A percentile compares a stretch with the other conserved stretches of the same genome.
phyloP scores from a whole-genome alignment of 2,797 vertebrate species.

The Gallirallus australis region DNA sequence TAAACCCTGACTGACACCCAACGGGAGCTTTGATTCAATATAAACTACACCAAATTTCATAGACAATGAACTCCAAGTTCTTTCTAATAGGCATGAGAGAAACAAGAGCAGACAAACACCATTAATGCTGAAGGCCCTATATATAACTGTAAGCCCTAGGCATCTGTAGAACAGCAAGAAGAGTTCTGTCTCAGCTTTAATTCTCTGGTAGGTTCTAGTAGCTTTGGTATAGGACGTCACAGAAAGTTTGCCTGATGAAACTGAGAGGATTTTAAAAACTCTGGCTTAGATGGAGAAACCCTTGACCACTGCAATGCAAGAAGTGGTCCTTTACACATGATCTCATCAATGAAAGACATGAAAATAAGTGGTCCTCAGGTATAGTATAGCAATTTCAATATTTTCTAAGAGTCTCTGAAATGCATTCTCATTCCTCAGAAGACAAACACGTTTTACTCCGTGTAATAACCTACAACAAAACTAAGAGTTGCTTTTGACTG shows the following conservation, averaged over 20 bases:
- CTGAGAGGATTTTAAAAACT: not conserved
- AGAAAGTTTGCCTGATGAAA: not conserved
- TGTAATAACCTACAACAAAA: not conserved
- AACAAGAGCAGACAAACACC: not conserved
- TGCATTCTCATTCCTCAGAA: not conserved
- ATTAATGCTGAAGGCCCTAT: not conserved
- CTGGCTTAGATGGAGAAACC: not conserved
- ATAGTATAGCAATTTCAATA: not conserved
- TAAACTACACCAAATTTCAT: not conserved
- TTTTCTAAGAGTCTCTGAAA: not conserved
- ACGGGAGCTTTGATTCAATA: not conserved
- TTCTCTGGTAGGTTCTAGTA: not conserved
- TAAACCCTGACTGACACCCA: not conserved
- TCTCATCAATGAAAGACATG: not conserved
- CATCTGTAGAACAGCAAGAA: not conserved
- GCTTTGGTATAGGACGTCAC: not conserved
- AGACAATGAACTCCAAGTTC: not conserved
- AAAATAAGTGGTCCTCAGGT: not conserved
- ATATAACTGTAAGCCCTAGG: not conserved
- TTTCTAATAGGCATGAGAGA: not conserved
- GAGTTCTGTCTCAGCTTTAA: not conserved
- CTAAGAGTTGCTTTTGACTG: not conserved
- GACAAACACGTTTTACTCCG: not conserved
- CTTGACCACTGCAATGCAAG: not conserved
- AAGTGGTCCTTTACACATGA: not conserved